Base-by-base conservation (phyloP, 2,888 invertebrate species). In the Drosophila heteroneura region DNA sequence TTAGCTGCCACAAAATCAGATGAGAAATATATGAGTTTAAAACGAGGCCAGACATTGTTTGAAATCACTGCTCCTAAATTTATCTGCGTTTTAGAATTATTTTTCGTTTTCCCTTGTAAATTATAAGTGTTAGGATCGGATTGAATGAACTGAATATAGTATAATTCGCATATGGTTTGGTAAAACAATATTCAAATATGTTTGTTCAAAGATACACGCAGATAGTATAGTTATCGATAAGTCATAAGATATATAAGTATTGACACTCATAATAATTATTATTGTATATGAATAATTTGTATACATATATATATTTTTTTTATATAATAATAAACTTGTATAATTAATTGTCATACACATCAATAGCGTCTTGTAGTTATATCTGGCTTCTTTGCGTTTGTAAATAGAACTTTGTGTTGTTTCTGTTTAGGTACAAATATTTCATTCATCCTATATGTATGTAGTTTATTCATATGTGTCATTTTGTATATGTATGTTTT, bases 331-430 rank as follows among this genome's bases (percentile, higher is more conserved):
- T 80, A 74, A 80, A 75, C 64, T 85, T 88, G 85, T 86, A 90
- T 85, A 90, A 81, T 90, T 86, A 86, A 86, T 86, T 86, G 85
- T 86, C 85, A 76, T 90, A 86, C 90, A 90, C 85, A 86, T 86
- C 90, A 82, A 85, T 85, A 79, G 78, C 73, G 52, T 70, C 70
- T 73, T 64, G 51, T 76, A 65, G 62, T 41, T 44, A 28, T 56
- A 63, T 67, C 51, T 67, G 56, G 22, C n/a, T 69, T 65, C 41
- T 54, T 54, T 51, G 19, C 49, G 22, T 54, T 74, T 81, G 82
- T 82, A 80, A 80, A 74, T 82, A 83, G 81, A 81, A 66, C 28
- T 62, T 65, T 65, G 47, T 32, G 47, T 67, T 44, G 57, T 57
- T 62, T 66, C 49, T 60, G 58, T 60, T 79, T 70, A 90, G 89